These are phyloP conservation scores for Episyrphus balteatus DNA, from an alignment of 1,140 invertebrate genomes.

Conservation along the genomic window DNA sequence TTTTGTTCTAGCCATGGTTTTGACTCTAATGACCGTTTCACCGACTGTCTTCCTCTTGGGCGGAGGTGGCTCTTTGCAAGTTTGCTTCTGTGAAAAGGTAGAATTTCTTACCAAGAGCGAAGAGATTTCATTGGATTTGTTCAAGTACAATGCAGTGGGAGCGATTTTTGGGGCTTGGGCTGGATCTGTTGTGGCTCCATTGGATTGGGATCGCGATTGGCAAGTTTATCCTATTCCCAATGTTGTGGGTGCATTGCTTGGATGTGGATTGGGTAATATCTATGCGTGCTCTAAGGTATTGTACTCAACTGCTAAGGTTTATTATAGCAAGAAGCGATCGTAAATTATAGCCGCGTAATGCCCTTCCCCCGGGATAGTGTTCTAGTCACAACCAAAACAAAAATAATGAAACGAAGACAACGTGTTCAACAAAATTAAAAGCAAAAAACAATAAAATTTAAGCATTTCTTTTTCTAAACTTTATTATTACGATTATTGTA, in stretches of 20 bases:
- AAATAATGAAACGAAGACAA: too few relatives aligned
- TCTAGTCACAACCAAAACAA: too few relatives aligned
- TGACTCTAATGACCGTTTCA: constrained; percentile 29
- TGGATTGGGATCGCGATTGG: constrained; percentile 80
- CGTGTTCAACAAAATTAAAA: too few relatives aligned
- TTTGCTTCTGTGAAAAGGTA: constrained; percentile 33
- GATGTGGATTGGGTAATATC: constrained; percentile 41
- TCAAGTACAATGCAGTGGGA: constrained; percentile 41
- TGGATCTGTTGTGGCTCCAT: constrained; percentile 64
- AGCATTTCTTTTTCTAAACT: too few relatives aligned
- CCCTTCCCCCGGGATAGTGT: too few relatives aligned
- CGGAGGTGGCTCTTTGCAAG: constrained; percentile 26
- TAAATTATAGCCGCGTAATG: too few relatives aligned
- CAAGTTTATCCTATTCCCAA: constrained; percentile 61
- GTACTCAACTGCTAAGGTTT: constrained; percentile 27
- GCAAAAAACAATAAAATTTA: too few relatives aligned
- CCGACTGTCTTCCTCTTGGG: constrained; percentile 32
- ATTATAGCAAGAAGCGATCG: constrained; percentile 21
- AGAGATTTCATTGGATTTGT: constrained; percentile 26
- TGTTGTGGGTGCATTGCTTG: constrained; percentile 48
- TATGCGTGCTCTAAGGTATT: constrained; percentile 30
- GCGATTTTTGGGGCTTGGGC: constrained; percentile 65
- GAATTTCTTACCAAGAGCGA: constrained; percentile 31
- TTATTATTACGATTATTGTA: too few relatives aligned
- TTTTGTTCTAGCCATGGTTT: constrained; percentile 27